Conservation (phyloP, 2,113 vertebrate genomes). For the Leptocoma aspasia region DNA sequence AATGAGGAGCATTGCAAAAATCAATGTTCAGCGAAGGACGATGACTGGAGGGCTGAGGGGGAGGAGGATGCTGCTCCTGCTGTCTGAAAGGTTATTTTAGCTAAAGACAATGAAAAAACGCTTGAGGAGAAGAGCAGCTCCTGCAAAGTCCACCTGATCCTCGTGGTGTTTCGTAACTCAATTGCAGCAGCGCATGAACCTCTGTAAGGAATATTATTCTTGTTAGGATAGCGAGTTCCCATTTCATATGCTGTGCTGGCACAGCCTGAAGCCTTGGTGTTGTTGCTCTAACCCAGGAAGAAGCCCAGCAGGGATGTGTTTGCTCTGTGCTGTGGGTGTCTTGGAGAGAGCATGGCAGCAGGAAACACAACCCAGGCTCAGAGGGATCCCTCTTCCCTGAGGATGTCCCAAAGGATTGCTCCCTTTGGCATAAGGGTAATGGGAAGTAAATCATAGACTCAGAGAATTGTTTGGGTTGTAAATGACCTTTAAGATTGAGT, state of each 20-base stretch:
- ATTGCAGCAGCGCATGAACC: neutral
- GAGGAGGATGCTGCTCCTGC: neutral
- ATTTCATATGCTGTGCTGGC: neutral
- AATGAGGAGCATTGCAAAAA: neutral
- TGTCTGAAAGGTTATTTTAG: slow-evolving; percentile 1
- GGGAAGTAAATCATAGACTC: neutral
- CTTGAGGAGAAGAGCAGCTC: neutral
- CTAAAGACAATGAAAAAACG: neutral
- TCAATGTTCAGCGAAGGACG: neutral
- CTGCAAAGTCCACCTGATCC: neutral
- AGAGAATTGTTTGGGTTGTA: accelerated
- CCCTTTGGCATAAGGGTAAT: neutral
- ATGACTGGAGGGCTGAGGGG: neutral
- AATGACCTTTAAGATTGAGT: neutral
- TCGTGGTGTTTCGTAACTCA: neutral
- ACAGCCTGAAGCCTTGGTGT: neutral
- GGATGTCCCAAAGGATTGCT: neutral
- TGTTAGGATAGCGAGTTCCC: neutral
- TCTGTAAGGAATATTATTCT: neutral
- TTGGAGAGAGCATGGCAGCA: neutral
- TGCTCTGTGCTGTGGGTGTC: neutral
- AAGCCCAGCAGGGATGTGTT: neutral
- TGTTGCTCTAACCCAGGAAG: neutral
- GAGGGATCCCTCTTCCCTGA: neutral
- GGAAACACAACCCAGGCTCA: neutral